phyloP scores from a whole-genome alignment of 2,888 invertebrate genomes.

The Biston betularia region DNA sequence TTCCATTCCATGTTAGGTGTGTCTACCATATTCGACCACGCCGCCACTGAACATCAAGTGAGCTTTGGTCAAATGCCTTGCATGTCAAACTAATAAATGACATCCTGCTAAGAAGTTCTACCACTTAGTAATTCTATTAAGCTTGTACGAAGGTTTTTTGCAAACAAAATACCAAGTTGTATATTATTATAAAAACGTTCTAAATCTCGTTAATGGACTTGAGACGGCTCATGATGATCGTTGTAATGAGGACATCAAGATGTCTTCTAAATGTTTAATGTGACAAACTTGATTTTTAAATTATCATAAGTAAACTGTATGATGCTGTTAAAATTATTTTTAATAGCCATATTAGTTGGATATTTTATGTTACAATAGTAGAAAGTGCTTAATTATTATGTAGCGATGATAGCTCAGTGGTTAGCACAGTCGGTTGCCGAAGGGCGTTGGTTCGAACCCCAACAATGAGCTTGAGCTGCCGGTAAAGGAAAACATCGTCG shows the following conservation, averaged over 20 bases:
- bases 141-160: neutral
- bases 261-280: conserved; percentile 11
- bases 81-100: no score
- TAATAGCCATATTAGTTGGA: neutral
- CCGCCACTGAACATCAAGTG: no score
- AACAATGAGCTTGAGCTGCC: no score
- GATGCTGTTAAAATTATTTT: neutral
- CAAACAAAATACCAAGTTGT: neutral
- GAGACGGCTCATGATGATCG: conserved; percentile 22
- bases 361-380: neutral
- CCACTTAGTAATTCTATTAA: no score
- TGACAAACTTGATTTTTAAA: conserved; percentile 13
- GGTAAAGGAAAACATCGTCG: no score
- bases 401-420: no score
- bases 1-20: no score
- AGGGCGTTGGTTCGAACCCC: no score
- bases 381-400: neutral
- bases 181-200: conserved; percentile 30
- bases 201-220: conserved; percentile 36
- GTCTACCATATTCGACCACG: no score
- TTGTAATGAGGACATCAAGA: conserved; percentile 34
- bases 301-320: neutral
- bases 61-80: no score
- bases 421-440: no score
- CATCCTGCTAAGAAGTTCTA: no score